A percentile compares a stretch with the other conserved stretches of the same genome.
Evolutionary conservation across 2,797 vertebrate genomes (phyloP).

Genomic region (Xerus rutilus): DNA sequence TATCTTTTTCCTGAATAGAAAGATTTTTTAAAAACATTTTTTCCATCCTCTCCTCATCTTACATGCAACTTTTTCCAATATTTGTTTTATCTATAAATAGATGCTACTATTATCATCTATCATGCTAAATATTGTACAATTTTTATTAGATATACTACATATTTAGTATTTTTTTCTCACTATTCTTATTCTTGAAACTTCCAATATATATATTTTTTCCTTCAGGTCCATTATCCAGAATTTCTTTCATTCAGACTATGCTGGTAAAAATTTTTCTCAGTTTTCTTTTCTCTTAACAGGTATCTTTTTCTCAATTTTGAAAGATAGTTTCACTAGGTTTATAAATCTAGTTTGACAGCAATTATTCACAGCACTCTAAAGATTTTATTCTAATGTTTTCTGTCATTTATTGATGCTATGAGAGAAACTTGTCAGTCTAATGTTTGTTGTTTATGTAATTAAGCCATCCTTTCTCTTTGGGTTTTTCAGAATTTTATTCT

Average conservation of each 20-base stretch:
- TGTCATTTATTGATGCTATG: not conserved
- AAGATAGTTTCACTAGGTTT: not conserved
- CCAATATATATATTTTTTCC: slow-evolving; percentile 15
- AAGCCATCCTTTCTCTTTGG: not conserved
- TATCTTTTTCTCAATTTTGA: slow-evolving; percentile 17
- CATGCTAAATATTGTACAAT: not conserved
- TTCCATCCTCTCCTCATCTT: not conserved
- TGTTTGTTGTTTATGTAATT: not conserved
- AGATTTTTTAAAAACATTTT: not conserved
- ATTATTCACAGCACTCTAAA: not conserved
- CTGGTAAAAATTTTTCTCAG: not conserved
- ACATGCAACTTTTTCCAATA: not conserved
- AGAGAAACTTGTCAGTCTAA: not conserved
- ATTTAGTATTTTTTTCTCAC: not conserved
- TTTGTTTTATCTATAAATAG: slow-evolving; percentile 5
- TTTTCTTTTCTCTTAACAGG: slow-evolving; percentile 22
- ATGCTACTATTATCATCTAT: not conserved
- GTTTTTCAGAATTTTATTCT: not conserved
- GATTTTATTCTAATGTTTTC: not conserved
- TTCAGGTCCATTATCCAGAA: not conserved
- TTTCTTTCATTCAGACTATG: not conserved
- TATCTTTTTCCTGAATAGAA: slow-evolving; percentile 27
- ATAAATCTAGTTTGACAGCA: not conserved
- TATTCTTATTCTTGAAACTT: not conserved
- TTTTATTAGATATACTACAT: slow-evolving; percentile 6